Conservation (phyloP, 2,888 invertebrate species). For the Tipula lateralis region DNA sequence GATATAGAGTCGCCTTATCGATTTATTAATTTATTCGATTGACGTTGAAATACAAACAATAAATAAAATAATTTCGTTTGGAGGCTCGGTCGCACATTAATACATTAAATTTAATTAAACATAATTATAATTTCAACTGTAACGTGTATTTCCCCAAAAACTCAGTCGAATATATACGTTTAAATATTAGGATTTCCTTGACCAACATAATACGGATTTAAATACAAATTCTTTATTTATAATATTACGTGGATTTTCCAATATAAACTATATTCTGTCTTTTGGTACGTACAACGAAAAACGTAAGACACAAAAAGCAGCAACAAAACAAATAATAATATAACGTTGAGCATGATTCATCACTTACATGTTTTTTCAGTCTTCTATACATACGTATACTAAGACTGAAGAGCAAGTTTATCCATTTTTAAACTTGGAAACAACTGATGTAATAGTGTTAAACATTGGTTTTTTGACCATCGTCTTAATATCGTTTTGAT, state of each 20-base stretch:
- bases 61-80: neutral
- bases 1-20: too few species aligned
- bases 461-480: neutral
- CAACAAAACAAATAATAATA: neutral
- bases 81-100: neutral
- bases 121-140: too few species aligned
- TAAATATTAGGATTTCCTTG: neutral
- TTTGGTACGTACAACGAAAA: neutral
- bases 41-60: neutral
- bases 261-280: neutral
- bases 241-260: conserved; percentile 11
- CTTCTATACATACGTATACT: neutral
- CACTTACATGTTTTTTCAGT: neutral
- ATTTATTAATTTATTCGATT: neutral
- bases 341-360: neutral
- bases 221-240: neutral
- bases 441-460: neutral
- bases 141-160: neutral
- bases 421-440: neutral
- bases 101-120: neutral
- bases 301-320: neutral
- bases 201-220: neutral
- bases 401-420: neutral
- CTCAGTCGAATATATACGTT: neutral
- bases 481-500: neutral